Evolutionary conservation across 2,888 invertebrate genomes (phyloP).

Genomic region (Caenorhabditis sp.): DNA sequence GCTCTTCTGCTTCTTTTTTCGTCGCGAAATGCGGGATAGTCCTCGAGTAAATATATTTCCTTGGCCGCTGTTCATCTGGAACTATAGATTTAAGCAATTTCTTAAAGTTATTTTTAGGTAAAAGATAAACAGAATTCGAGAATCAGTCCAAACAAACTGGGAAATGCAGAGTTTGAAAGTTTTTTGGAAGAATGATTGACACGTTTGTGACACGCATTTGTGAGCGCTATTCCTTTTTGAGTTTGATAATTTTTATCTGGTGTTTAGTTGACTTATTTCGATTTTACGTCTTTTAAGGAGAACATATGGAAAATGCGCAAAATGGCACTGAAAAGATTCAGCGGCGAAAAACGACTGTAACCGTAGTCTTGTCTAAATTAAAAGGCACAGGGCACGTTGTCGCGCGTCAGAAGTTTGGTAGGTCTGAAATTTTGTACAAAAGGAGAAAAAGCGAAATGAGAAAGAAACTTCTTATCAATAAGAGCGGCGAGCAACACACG

Average conservation of each 20-base stretch:
- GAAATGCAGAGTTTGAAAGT: too few species aligned
- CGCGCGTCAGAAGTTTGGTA: background rate
- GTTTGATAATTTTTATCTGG: too few species aligned
- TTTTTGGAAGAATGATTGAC: too few species aligned
- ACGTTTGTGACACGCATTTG: too few species aligned
- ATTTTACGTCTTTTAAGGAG: too few species aligned
- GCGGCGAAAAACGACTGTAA: too few species aligned
- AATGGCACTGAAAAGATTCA: background rate
- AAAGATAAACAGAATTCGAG: too few species aligned
- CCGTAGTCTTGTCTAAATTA: too few species aligned
- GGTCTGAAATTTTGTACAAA: background rate
- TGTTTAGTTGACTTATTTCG: too few species aligned
- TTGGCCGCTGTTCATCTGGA: slow-evolving; percentile 45
- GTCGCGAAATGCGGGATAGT: slow-evolving; percentile 39
- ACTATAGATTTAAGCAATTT: background rate
- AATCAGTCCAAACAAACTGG: too few species aligned
- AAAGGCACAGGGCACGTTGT: slow-evolving; percentile 8
- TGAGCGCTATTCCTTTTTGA: too few species aligned
- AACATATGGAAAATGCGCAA: background rate
- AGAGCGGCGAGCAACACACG: background rate
- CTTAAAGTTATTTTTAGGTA: background rate
- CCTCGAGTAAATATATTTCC: slow-evolving; percentile 54
- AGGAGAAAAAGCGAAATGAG: slow-evolving; percentile 1
- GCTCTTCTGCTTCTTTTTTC: slow-evolving; percentile 49
- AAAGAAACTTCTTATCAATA: slow-evolving; percentile 8